These are phyloP conservation scores for Idaea aversata DNA, from an alignment of 2,888 invertebrate genomes.

Conservation along the genomic window DNA sequence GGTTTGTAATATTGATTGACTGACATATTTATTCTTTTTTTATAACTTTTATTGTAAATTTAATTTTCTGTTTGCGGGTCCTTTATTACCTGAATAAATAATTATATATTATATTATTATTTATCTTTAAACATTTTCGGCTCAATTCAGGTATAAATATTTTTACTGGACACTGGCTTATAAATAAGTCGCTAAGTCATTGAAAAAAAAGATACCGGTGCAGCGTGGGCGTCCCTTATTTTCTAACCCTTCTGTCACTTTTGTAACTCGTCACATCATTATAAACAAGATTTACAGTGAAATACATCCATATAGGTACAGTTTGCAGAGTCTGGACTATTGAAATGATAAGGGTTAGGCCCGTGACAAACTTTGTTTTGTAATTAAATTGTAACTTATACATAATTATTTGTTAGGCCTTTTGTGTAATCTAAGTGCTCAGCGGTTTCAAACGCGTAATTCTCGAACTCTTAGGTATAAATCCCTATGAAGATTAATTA, in stretches of 20 bases:
- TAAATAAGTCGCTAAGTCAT: too few species aligned
- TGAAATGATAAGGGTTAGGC: constrained; percentile 20
- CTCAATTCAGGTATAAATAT: too few species aligned
- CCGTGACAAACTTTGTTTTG: constrained; percentile 24
- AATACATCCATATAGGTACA: background rate
- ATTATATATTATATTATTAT: too few species aligned
- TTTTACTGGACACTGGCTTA: too few species aligned
- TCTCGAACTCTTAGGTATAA: background rate
- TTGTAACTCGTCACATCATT: background rate
- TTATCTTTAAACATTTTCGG: too few species aligned
- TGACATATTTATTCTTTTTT: too few species aligned
- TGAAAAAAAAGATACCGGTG: too few species aligned
- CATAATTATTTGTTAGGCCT: background rate
- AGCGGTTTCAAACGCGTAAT: background rate
- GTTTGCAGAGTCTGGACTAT: background rate
- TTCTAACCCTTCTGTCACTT: background rate
- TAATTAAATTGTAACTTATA: constrained; percentile 29
- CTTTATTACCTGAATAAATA: too few species aligned
- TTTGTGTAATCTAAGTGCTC: background rate
- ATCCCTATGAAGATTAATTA: too few species aligned
- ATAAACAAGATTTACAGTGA: background rate
- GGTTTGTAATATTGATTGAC: too few species aligned
- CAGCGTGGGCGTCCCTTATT: background rate
- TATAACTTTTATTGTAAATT: too few species aligned
- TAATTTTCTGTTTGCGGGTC: too few species aligned